A percentile compares a stretch with the other conserved stretches of the same genome.
Evolutionary conservation across 2,888 invertebrate species (phyloP).

Genomic region (Ophion ventricosus): DNA sequence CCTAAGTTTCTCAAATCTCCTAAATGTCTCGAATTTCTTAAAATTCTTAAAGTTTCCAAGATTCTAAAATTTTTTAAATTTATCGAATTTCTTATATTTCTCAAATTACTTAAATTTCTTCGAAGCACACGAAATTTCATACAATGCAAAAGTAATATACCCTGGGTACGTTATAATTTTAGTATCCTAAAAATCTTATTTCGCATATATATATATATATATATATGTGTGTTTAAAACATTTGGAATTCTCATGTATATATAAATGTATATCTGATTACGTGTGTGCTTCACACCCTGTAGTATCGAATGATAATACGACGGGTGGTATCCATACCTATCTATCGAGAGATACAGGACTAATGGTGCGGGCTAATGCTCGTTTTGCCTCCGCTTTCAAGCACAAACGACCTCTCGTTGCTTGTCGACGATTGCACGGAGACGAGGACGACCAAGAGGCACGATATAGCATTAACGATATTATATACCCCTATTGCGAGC

Average conservation of each 20-base stretch:
- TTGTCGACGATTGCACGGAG: constrained; percentile 39
- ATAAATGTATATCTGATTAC: background rate
- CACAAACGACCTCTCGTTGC: constrained; percentile 63
- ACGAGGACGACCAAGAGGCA: constrained; percentile 27
- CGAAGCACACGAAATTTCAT: no score
- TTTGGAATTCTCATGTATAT: background rate
- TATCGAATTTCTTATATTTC: no score
- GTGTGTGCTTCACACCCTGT: background rate
- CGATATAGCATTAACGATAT: constrained; percentile 46
- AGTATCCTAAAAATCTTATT: no score
- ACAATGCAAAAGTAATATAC: no score
- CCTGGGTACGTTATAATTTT: no score
- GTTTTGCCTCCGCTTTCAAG: constrained; percentile 55
- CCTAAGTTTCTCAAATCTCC: no score
- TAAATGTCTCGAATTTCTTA: no score
- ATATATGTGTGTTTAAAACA: no score
- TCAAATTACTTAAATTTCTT: no score
- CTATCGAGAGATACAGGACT: constrained; percentile 54
- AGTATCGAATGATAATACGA: constrained; percentile 19
- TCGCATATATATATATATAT: no score
- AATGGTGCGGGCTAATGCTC: constrained; percentile 64
- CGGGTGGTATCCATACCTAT: constrained; percentile 17
- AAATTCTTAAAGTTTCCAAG: no score
- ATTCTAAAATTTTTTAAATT: no score
- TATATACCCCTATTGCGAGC: constrained; percentile 12